phyloP scores from a whole-genome alignment of 2,888 invertebrate species.

The Eumacrocentrus americanus region DNA sequence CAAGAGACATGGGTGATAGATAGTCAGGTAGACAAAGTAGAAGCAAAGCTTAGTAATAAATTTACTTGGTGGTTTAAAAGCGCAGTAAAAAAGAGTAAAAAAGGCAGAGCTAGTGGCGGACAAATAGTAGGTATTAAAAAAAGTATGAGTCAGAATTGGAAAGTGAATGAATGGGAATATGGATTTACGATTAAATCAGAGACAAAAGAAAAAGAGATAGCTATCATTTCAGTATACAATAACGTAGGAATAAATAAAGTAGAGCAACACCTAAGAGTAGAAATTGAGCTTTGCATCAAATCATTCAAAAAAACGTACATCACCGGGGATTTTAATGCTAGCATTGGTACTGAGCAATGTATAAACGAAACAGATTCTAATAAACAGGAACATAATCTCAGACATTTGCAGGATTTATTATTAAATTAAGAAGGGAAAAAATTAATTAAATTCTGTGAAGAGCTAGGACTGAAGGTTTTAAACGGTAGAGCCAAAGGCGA shows the following conservation, averaged over 20 bases:
- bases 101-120: constrained; percentile 19
- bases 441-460: constrained; percentile 14
- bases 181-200: constrained; percentile 18
- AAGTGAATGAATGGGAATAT: constrained; percentile 17
- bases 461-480: constrained; percentile 5
- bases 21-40: neutral
- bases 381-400: neutral
- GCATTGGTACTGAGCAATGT: constrained; percentile 7
- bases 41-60: neutral
- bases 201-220: too few species aligned
- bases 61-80: constrained; percentile 16
- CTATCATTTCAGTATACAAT: constrained; percentile 11
- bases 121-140: constrained; percentile 20
- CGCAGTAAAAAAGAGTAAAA: constrained; percentile 3
- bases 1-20: constrained; percentile 9
- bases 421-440: constrained; percentile 11
- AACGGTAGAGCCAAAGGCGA: constrained; percentile 20
- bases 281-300: neutral
- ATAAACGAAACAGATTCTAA: neutral
- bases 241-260: constrained; percentile 15
- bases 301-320: neutral
- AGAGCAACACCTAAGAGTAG: neutral
- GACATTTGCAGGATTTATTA: constrained; percentile 11
- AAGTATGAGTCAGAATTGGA: neutral
- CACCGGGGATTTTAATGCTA: constrained; percentile 26